Evolutionary conservation across 2,797 vertebrate genomes (phyloP).

Genomic region (Amphiprion clarkii): DNA sequence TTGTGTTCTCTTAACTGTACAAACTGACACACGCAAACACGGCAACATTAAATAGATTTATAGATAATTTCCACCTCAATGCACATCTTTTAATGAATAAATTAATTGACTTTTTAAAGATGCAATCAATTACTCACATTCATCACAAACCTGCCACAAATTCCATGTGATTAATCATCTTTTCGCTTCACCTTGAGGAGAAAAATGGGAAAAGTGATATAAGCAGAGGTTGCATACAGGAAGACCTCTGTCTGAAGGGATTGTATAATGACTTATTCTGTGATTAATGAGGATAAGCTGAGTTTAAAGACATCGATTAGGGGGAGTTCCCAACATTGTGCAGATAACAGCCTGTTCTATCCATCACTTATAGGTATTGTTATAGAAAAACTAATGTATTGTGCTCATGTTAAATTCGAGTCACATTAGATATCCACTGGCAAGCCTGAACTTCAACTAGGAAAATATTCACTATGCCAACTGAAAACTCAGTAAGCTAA

Average conservation of each 20-base stretch:
- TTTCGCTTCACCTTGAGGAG: conserved; percentile 62
- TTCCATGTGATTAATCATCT: conserved; percentile 61
- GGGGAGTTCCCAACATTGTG: conserved; percentile 3
- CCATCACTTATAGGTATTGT: neutral
- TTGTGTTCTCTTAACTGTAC: neutral
- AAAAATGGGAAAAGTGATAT: conserved; percentile 49
- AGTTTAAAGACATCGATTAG: conserved; percentile 30
- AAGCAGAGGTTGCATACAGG: conserved; percentile 50
- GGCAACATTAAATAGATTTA: conserved; percentile 19
- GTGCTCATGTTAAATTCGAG: neutral
- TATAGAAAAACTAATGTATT: neutral
- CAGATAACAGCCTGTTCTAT: conserved; percentile 1
- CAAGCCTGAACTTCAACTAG: too few relatives aligned
- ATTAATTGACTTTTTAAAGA: conserved; percentile 50
- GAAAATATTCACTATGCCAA: neutral
- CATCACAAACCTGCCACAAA: conserved; percentile 36
- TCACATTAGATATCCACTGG: too few relatives aligned
- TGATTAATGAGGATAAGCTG: conserved; percentile 56
- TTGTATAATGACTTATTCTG: conserved; percentile 41
- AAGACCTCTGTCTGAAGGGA: conserved; percentile 34
- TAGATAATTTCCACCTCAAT: neutral
- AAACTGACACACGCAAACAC: neutral
- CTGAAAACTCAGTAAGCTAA: conserved; percentile 1
- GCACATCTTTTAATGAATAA: conserved; percentile 2
- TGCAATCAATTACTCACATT: conserved; percentile 47